Conservation (phyloP, 2,797 vertebrate species). For the Kryptopterus vitreolus region DNA sequence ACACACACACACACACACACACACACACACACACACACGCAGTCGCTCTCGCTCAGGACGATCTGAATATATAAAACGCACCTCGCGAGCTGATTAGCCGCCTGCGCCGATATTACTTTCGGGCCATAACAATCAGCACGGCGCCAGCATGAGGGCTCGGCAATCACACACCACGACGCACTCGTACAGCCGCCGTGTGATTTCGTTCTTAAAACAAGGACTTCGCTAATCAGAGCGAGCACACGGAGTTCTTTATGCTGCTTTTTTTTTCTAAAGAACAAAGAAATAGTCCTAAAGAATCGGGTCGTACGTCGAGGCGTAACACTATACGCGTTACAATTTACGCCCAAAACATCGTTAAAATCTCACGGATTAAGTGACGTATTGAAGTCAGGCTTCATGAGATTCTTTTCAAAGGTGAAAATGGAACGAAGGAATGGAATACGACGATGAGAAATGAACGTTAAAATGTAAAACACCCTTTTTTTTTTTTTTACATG, state of each 20-base stretch:
- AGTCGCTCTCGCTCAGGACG: neutral
- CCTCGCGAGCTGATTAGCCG: conserved; percentile 28
- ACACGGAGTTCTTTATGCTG: neutral
- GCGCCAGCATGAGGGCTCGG: conserved; percentile 28
- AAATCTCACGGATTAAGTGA: too few relatives aligned
- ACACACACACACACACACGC: too few relatives aligned
- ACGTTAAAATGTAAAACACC: too few relatives aligned
- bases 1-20: too few relatives aligned
- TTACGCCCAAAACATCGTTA: too few relatives aligned
- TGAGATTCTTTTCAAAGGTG: too few relatives aligned
- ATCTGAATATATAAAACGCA: conserved; percentile 25
- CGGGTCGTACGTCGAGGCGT: neutral
- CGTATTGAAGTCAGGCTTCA: too few relatives aligned
- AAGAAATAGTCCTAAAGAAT: neutral
- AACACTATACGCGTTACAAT: too few relatives aligned
- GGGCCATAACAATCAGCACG: conserved; percentile 42
- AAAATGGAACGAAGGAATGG: too few relatives aligned
- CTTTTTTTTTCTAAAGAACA: neutral
- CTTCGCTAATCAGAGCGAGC: conserved; percentile 8
- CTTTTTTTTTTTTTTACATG: too few relatives aligned
- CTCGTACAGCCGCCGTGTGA: neutral
- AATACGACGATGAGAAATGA: too few relatives aligned
- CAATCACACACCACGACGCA: conserved; percentile 38
- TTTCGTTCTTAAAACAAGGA: conserved; percentile 33
- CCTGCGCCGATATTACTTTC: conserved; percentile 25